Evolutionary conservation across 92 coral and sea anemone genomes (phyloP).

Genomic region (Epizoanthus rinbou): DNA sequence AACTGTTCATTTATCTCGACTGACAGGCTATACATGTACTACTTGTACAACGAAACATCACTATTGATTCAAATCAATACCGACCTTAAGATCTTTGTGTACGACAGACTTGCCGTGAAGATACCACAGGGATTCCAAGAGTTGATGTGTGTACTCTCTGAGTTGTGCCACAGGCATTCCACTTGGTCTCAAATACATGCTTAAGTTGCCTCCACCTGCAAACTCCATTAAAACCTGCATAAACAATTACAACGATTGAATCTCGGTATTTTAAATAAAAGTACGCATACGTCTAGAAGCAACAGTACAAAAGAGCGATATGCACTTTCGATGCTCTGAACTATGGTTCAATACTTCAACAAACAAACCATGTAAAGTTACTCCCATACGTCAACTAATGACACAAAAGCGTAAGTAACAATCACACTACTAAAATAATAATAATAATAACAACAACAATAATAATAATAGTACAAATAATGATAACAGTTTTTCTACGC

Average conservation of each 20-base stretch:
- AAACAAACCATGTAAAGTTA: too few species aligned
- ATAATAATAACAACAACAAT: too few species aligned
- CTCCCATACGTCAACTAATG: too few species aligned
- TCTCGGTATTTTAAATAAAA: neutral
- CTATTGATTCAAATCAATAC: neutral
- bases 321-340: too few species aligned
- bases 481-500: too few species aligned
- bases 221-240: slow-evolving; percentile 78
- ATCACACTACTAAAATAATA: too few species aligned
- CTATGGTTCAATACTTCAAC: too few species aligned
- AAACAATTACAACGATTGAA: neutral
- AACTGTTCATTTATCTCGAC: too few species aligned
- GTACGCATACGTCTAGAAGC: neutral
- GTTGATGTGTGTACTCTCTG: slow-evolving; percentile 77
- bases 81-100: slow-evolving; percentile 89
- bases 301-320: too few species aligned
- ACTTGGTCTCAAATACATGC: slow-evolving; percentile 64
- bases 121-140: slow-evolving; percentile 86
- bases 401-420: too few species aligned
- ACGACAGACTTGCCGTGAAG: slow-evolving; percentile 96
- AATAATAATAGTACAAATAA: too few species aligned
- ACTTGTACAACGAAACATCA: neutral
- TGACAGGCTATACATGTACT: too few species aligned
- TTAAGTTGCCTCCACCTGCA: slow-evolving; percentile 88
- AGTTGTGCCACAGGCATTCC: slow-evolving; percentile 86